Conservation (phyloP, 1,140 invertebrate genomes). For the Sitodiplosis mosellana region DNA sequence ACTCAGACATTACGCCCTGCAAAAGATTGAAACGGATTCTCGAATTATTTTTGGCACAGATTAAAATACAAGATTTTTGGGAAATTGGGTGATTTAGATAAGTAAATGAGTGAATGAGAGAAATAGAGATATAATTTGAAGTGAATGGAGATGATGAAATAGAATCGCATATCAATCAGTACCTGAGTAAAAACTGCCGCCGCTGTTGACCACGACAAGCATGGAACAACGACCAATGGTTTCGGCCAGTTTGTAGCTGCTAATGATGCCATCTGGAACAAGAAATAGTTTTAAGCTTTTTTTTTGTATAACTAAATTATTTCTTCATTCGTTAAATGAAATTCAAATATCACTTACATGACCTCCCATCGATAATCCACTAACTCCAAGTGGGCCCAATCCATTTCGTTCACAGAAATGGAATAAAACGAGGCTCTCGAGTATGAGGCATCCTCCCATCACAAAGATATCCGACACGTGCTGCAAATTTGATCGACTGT, state of each 20-base stretch:
- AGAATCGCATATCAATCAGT: conserved; percentile 9
- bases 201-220: conserved; percentile 92
- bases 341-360: conserved; percentile 52
- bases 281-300: background rate
- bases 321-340: background rate
- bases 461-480: conserved; percentile 98
- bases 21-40: too few relatives aligned
- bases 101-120: too few relatives aligned
- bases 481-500: conserved; percentile 74
- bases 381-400: conserved; percentile 78
- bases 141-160: too few relatives aligned
- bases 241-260: conserved; percentile 89
- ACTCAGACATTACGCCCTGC: conserved; percentile 37
- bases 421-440: conserved; percentile 81
- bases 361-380: conserved; percentile 98
- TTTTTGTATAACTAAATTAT: background rate
- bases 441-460: conserved; percentile 92
- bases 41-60: too few relatives aligned
- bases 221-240: conserved; percentile 82
- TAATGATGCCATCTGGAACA: conserved; percentile 81
- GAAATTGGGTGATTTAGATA: too few relatives aligned
- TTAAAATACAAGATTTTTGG: too few relatives aligned
- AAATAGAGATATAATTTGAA: too few relatives aligned
- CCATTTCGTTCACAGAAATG: conserved; percentile 82
- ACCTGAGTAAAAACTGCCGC: conserved; percentile 88